Conservation (phyloP, 2,113 vertebrate genomes). For the Trichomycterus rosablanca region DNA sequence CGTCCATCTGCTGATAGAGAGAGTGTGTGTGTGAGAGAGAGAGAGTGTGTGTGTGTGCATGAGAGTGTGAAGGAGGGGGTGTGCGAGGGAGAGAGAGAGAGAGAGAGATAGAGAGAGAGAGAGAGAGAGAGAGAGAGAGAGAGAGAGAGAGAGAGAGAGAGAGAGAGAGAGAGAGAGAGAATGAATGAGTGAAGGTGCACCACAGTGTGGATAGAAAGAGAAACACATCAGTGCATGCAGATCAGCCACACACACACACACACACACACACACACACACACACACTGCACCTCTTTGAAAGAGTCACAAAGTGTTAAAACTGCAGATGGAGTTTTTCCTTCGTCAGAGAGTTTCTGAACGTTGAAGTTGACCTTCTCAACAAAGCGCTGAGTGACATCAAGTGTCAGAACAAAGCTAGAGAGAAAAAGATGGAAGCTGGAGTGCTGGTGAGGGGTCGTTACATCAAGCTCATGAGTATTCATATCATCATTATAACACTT, state of each 20-base stretch:
- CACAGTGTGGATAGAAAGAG: constrained; percentile 16
- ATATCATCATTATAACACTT: no score
- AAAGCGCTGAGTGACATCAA: no score
- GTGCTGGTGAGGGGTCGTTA: no score
- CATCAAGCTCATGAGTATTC: no score
- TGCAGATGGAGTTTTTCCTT: constrained; percentile 23
- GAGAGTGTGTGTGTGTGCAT: neutral
- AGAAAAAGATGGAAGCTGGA: no score
- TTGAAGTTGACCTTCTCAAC: no score
- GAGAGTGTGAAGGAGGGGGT: constrained; percentile 40
- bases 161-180: constrained; percentile 6
- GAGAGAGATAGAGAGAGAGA: no score
- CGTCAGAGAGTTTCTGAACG: neutral
- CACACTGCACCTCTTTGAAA: no score
- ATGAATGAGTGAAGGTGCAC: constrained; percentile 4
- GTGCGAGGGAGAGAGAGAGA: constrained; percentile 36
- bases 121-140: constrained; percentile 32
- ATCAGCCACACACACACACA: no score
- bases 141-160: constrained; percentile 1
- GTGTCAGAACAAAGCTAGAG: no score
- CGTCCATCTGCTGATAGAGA: constrained; percentile 45
- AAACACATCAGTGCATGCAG: neutral
- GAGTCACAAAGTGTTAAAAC: no score
- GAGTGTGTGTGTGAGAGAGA: neutral
- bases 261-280: no score